Base-by-base conservation (phyloP, 2,888 invertebrate species). In the Hoplodrina blanda region DNA sequence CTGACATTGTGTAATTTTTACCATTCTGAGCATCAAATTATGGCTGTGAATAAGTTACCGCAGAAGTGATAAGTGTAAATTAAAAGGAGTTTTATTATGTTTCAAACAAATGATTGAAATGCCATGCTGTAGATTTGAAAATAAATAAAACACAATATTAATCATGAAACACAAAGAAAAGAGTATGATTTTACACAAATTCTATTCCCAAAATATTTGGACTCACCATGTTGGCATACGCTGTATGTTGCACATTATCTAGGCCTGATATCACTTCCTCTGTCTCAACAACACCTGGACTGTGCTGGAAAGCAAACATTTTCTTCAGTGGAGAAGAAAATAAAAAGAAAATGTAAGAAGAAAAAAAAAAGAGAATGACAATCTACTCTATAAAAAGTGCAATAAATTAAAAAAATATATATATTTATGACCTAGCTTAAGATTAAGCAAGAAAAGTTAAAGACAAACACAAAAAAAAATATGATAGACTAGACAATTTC, bases 231-330 rank as follows among this genome's bases (percentile, higher is more conserved):
- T 89, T 92, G 46, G 89, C 76, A 84, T 93, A 95, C 64, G 90
- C 78, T 25, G 86, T 86, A 73, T 86, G 80, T 77, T 92, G 92
- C 15, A 89, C 92, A 85, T 84, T 91, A 54, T 92, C 91, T 62
- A 95, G 86, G 30, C 85, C 89, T 87, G 93, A 92, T 80, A 94
- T 92, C 20, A 89, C 90, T 88, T 93, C 93, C 82, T 92, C 93
- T 54, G 85, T 79, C 62, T 86, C 89, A 61, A 87, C 91, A 61
- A 81, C 86, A 74, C 88, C 88, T 50, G 91, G 86, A 69, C 87
- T 84, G 74, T 90, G 89, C 94, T 94, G 85, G 81, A 93, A 91
- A 68, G 65, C 70, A 73, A 72, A 79, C 78, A 84, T 80, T 62
- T 78, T 73, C 70, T 71, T 62, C 70, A 71, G 79, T 67, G n/a